phyloP scores from a whole-genome alignment of 2,797 vertebrate species.

The Acrocephalus scirpaceus region DNA sequence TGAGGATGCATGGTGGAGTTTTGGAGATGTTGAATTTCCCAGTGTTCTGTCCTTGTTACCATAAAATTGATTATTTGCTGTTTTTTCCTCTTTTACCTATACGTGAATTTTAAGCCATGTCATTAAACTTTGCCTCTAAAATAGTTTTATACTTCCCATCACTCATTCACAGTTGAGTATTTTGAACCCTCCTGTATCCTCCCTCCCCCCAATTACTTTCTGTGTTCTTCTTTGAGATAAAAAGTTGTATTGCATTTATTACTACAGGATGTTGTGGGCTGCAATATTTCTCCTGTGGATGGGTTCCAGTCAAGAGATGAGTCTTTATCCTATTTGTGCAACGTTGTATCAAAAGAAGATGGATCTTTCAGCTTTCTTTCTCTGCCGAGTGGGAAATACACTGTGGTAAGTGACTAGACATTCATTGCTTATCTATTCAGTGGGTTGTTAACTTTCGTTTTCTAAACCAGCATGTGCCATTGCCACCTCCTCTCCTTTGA shows the following conservation, averaged over 20 bases:
- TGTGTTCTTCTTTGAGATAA: neutral
- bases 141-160: neutral
- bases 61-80: neutral
- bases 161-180: neutral
- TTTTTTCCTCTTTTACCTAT: neutral
- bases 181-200: neutral
- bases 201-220: neutral
- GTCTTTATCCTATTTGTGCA: slow-evolving; percentile 87
- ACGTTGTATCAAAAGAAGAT: slow-evolving; percentile 89
- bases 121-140: neutral
- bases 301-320: slow-evolving; percentile 85
- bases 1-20: neutral
- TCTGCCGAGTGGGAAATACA: slow-evolving; percentile 92
- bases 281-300: slow-evolving; percentile 85
- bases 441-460: neutral
- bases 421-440: neutral
- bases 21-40: neutral
- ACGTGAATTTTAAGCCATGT: neutral
- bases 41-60: neutral
- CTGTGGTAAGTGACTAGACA: slow-evolving; percentile 81
- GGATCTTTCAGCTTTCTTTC: slow-evolving; percentile 91
- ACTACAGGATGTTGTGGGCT: slow-evolving; percentile 87
- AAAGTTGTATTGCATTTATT: neutral
- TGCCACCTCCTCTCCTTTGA: neutral
- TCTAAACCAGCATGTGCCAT: neutral